Evolutionary conservation across 2,113 vertebrate species (phyloP), one percentile per base, ranked within the genome.

Genomic region (Sinocyclocheilus anophthalmus): DNA sequence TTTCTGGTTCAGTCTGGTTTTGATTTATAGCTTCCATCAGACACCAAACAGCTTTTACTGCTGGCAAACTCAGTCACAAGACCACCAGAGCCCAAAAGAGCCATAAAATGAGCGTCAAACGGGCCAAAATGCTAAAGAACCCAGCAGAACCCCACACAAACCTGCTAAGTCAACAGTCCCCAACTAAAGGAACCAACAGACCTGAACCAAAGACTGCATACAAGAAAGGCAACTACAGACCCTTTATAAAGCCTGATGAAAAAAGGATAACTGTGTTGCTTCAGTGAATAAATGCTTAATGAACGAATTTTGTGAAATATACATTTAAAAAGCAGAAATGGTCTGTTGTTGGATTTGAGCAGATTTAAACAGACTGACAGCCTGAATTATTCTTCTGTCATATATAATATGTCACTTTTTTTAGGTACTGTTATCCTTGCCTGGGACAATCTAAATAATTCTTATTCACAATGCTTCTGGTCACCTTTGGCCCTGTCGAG

Each of bases 1-100:
- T 90, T 83, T 92, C 88, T 90, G 91, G 88, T 87, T 89, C 75
- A 81, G 87, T 91, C 93, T 95, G 93, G 84, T 91, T 92, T 91
- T 91, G 87, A 92, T 94, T 93, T 91, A 88, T 81, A 89, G 90
- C 81, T 80, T 72, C 24, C 88, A 89, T 86, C 57, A 83, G 87
- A 89, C 69, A 84, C 92, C 92, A 94, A 90, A 86, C 61, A 18
- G 69, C 61, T 76, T 67, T 81, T 85, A 84, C 89, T 93, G 91
- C 91, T 93, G 94, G 48, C 65, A 53, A 53, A 76, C 88, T 83
- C 42, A 37, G 90, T 83, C 20, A 42, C 63, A 87, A 89, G 88
- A 85, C 67, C 88, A 87, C 90, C 85, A 80, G 81, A 91, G 76
- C 81, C 20, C 11, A 85, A 91, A 86, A 86, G 76, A 83, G 88